Evolutionary conservation across 2,113 vertebrate species (phyloP), one percentile per base, ranked within the genome.

Genomic region (Ictidomys tridecemlineatus): DNA sequence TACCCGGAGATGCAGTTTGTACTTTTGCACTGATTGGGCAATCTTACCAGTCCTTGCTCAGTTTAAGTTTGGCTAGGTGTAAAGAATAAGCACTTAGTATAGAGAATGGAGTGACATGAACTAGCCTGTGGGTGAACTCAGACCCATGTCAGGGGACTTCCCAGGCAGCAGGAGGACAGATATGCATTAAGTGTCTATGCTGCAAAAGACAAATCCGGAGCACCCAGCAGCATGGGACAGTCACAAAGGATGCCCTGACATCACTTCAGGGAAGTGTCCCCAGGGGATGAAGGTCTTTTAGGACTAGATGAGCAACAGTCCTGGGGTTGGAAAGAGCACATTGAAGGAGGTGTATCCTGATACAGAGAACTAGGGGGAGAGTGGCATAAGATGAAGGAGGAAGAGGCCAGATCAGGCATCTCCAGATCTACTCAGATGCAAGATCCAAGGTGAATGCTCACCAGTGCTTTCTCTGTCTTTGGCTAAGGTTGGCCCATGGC

Each of bases 141-240:
- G 77, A 58, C 45, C 45, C 2, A 34, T 30, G 16, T 14, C 72
- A 0, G 0, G 20, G 39, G 14, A 32, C 28, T 58, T 28, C 12
- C 32, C 67, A 45, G 1, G 16, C 10, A 90, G 51, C 67, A 77
- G 80, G 63, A 77, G 85, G 72, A 42, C 8, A 53, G 84, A 85
- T 28, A 22, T 7, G 37, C 56, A 67, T 53, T 32, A 51, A 72
- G 45, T 34, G 12, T 65, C 32, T 82, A 37, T 74, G 87, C 39
- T 51, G 42, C 18, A 24, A 56, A 90, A 63, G 34, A 34, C 37
- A 61, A 39, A 11, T 51, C 2, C 9, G 12, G 78, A 56, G 53
- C 17, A 69, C 39, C 28, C 9, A 84, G 22, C 2, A 58, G 30
- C 39, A 72, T 8, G 2, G 2, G 32, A 39, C 22, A 86, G 76